phyloP scores from a whole-genome alignment of 2,888 invertebrate species.

The Pristionchus fissidentatus region DNA sequence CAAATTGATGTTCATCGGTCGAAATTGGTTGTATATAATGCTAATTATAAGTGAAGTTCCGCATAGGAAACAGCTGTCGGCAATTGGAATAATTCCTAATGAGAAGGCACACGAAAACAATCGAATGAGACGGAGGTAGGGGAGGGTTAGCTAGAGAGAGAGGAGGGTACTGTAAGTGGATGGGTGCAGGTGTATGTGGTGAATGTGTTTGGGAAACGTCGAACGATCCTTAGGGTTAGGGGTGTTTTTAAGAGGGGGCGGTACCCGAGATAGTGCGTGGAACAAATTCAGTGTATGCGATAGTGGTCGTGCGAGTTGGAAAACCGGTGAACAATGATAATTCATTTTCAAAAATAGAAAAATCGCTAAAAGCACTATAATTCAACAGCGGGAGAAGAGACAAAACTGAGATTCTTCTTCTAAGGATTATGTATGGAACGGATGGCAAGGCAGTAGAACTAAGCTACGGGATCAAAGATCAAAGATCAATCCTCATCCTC shows the following conservation, averaged over 20 bases:
- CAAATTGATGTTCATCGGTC: no score
- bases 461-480: background rate
- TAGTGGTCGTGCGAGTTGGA: background rate
- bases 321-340: background rate
- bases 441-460: constrained; percentile 20
- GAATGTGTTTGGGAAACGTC: background rate
- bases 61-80: background rate
- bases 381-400: no score
- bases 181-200: background rate
- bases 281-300: background rate
- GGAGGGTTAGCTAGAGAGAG: no score
- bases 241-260: background rate
- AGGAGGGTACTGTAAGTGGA: background rate
- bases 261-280: background rate
- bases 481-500: constrained; percentile 47
- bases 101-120: constrained; percentile 3
- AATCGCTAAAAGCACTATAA: background rate
- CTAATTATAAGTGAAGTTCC: background rate
- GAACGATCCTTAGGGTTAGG: no score
- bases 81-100: constrained; percentile 4
- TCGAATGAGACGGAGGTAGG: constrained; percentile 30
- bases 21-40: background rate
- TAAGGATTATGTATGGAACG: background rate
- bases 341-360: background rate
- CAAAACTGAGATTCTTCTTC: background rate